Evolutionary conservation across 2,113 vertebrate species (phyloP).

Genomic region (Siniperca knerii): DNA sequence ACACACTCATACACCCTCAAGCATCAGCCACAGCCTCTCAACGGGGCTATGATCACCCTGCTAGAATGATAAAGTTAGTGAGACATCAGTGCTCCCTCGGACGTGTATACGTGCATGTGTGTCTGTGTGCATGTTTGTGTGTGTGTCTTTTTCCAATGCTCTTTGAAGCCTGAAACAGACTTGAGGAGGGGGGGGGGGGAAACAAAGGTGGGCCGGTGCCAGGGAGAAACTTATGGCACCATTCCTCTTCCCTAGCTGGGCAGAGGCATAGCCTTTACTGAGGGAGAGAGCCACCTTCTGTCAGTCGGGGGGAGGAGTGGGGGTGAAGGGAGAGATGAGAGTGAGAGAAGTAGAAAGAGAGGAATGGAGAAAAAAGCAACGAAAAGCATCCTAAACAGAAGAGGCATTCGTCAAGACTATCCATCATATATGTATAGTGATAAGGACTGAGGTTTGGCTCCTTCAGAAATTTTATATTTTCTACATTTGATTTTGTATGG

Average conservation of each 20-base stretch:
- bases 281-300: conserved; percentile 87
- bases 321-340: conserved; percentile 31
- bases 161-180: conserved; percentile 87
- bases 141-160: conserved; percentile 79
- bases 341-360: conserved; percentile 43
- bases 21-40: conserved; percentile 75
- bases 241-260: conserved; percentile 84
- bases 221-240: conserved; percentile 86
- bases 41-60: conserved; percentile 84
- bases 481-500: not conserved
- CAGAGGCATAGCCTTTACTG: conserved; percentile 86
- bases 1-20: conserved; percentile 64
- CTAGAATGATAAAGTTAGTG: conserved; percentile 87
- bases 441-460: not conserved
- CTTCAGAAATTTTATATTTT: not conserved
- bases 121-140: conserved; percentile 29
- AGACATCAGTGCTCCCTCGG: conserved; percentile 84
- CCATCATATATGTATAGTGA: conserved; percentile 19
- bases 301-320: conserved; percentile 63
- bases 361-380: conserved; percentile 11
- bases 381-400: conserved; percentile 27
- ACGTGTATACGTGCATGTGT: conserved; percentile 57
- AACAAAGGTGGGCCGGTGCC: conserved; percentile 87
- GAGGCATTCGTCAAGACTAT: conserved; percentile 14
- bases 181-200: conserved; percentile 74